A percentile compares a stretch with the other conserved stretches of the same genome.
Conservation (phyloP, 2,113 vertebrate genomes). For the Oreotrochilus melanogaster region DNA sequence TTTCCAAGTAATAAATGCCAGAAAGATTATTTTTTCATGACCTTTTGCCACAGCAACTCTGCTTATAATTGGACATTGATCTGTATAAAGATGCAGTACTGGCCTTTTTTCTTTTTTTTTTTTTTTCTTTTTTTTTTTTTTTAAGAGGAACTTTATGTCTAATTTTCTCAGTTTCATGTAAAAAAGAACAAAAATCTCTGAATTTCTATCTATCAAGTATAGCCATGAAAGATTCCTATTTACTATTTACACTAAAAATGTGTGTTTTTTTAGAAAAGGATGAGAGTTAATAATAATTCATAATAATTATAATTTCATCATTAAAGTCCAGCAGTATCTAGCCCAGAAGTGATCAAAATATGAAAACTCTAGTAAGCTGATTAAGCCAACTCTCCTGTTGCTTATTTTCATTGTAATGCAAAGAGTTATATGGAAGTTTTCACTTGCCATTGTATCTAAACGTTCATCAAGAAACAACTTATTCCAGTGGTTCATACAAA, state of each 20-base stretch:
- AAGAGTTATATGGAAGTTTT: not conserved
- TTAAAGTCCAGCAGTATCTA: not conserved
- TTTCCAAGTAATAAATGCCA: slow-evolving; percentile 66
- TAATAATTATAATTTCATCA: too few species aligned
- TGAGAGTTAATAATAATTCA: not conserved
- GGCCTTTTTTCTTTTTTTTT: not conserved
- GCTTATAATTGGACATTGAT: slow-evolving; percentile 74
- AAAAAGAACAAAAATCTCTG: not conserved
- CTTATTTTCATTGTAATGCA: not conserved
- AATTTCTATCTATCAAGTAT: not conserved
- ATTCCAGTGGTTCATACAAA: not conserved
- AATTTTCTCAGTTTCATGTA: not conserved
- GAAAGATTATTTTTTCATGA: slow-evolving; percentile 59
- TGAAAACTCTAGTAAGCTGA: not conserved
- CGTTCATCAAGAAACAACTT: not conserved
- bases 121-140: not conserved
- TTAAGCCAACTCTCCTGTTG: not conserved
- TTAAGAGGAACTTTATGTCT: not conserved
- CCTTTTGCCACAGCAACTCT: slow-evolving; percentile 44
- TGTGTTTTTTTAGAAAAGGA: not conserved
- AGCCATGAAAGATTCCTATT: not conserved
- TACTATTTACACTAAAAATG: not conserved
- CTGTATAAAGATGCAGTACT: slow-evolving; percentile 33
- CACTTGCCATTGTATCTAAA: not conserved
- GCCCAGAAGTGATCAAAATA: not conserved